phyloP scores from a whole-genome alignment of 2,113 vertebrate genomes.

The Oxygymnocypris stewartii region DNA sequence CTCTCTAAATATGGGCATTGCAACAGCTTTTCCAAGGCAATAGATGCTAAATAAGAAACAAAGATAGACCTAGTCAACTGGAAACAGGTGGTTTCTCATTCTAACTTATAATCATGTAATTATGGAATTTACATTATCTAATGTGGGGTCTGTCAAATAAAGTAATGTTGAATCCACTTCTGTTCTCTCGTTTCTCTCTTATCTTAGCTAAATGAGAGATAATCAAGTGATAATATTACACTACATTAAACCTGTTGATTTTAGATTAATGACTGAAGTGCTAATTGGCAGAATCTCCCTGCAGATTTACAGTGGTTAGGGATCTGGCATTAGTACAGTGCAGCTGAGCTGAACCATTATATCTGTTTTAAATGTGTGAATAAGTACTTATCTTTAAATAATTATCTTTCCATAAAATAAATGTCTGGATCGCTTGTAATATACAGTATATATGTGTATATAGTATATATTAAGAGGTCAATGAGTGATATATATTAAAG shows the following conservation, averaged over 20 bases:
- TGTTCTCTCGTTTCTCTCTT: background rate
- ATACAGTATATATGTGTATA: too few species aligned
- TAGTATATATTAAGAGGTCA: too few species aligned
- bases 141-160: background rate
- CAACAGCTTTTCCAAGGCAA: slow-evolving; percentile 32
- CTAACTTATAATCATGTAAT: slow-evolving; percentile 13
- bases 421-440: background rate
- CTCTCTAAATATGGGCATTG: slow-evolving; percentile 32
- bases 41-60: slow-evolving; percentile 25
- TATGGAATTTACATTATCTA: background rate
- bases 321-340: background rate
- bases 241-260: slow-evolving; percentile 34
- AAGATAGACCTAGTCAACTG: slow-evolving; percentile 6
- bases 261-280: slow-evolving; percentile 28
- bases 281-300: background rate
- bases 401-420: background rate
- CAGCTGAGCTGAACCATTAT: background rate
- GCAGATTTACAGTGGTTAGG: slow-evolving; percentile 4
- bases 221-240: slow-evolving; percentile 31
- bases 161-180: background rate
- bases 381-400: too few species aligned
- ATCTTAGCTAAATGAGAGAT: slow-evolving; percentile 11
- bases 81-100: slow-evolving; percentile 28
- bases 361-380: background rate
- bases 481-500: too few species aligned